Evolutionary conservation across 2,888 invertebrate species (phyloP).

Genomic region (Aproaerema taeniolella): DNA sequence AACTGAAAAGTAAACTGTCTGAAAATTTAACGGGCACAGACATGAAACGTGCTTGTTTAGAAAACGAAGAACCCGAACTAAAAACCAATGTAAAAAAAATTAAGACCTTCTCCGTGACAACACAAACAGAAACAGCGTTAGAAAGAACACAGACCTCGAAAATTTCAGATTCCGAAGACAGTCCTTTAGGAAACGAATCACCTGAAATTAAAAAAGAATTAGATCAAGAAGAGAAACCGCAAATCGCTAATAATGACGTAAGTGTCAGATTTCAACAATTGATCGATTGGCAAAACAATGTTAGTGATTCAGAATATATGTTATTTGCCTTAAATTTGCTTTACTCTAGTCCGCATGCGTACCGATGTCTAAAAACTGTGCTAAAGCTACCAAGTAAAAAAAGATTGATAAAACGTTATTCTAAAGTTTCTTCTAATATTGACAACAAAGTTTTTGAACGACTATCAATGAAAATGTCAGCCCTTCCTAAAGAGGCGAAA

Average conservation of each 20-base stretch:
- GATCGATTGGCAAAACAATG: neutral
- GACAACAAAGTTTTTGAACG: neutral
- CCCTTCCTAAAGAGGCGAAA: conserved; percentile 9
- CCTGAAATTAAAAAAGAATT: neutral
- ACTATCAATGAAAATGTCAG: conserved; percentile 1
- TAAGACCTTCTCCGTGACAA: too few relatives aligned
- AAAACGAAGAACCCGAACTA: too few relatives aligned
- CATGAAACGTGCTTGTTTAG: too few relatives aligned
- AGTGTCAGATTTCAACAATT: neutral
- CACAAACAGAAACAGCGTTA: too few relatives aligned
- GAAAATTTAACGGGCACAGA: too few relatives aligned
- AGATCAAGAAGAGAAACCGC: neutral
- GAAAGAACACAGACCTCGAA: too few relatives aligned
- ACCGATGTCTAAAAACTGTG: conserved; percentile 6
- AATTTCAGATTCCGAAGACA: too few relatives aligned
- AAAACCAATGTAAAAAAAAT: too few relatives aligned
- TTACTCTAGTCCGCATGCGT: conserved; percentile 16
- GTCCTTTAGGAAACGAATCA: neutral
- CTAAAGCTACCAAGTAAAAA: neutral
- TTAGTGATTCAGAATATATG: conserved; percentile 15
- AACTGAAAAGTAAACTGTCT: too few relatives aligned
- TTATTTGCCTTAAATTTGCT: conserved; percentile 18
- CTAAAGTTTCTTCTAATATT: neutral
- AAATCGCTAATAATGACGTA: too few relatives aligned
- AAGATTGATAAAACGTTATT: neutral